Evolutionary conservation across 1,140 invertebrate species (phyloP), one percentile per base, ranked within the genome.

Genomic region (Arctopsyche grandis): DNA sequence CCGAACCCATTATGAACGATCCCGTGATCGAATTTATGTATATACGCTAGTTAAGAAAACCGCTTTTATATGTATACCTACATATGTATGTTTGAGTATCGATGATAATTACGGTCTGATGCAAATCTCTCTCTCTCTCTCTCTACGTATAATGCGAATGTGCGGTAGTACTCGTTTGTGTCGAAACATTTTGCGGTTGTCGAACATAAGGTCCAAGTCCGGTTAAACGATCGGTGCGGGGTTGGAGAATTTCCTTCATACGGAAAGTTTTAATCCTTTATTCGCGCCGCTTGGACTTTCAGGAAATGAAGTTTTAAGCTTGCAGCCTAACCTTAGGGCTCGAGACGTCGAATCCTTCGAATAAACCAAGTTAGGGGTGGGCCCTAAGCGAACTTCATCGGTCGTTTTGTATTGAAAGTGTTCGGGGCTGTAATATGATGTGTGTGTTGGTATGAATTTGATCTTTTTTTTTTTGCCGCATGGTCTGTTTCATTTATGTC

Each of bases 291-390:
- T 70, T 69, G 80, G 79, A 82, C 81, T 77, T 78, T 46, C 73
- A 83, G 81, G 79, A 83, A 82, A 82, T 82, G 80, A 83, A 83
- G 82, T 83, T 83, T 82, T 83, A 83, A 83, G 82, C 80, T 79
- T 56, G 79, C 80, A 80, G 80, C 75, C 80, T 79, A 80, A 80
- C 81, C 81, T 78, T 77, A 78, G 78, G 81, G 78, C 44, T 46
- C 58, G 77, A 60, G 69, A 26, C 44, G n/a, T 16, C 52, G 22
- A 48, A 77, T 29, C 43, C 75, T 26, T 71, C 52, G 69, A 63
- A 66, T 77, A 77, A 80, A 77, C 79, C n/a, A 76, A 78, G 58
- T 69, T 75, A 29, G 3, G 26, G 21, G 69, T 44, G 69, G 56
- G 79, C 48, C 48, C 1, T 16, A 52, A 14, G 48, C 16, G 29